Base-by-base conservation (phyloP, 1,140 invertebrate species). In the Drosophila melanica region DNA sequence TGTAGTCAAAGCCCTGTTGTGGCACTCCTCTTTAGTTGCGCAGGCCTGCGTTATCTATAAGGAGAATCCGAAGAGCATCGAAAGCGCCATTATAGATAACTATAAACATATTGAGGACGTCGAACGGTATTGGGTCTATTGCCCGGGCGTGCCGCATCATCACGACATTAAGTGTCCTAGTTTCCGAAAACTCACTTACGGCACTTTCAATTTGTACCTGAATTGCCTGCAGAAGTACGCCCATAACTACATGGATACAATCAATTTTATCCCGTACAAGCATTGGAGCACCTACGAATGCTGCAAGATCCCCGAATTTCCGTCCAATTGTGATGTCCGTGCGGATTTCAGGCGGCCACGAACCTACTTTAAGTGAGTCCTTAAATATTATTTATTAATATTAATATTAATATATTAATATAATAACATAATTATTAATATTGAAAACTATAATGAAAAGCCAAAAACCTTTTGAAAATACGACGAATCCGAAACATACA, bases 61-160 rank as follows among this genome's bases (percentile, higher is more conserved):
- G 3, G 5, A 58, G 27, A 18, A 10, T 3, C n/a, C 41, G 30
- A 10, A 33, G 6, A 9, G 12, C 1, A 2, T 2, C n/a, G 48
- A 18, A 1, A 37, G 3, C 2, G 5, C 8, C 4, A 18, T 23
- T 0, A 1, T 20, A 5, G 0, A 20, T 1, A 11, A 16, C 5
- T 50, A 10, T 4, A 20, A 9, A 0, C 6, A n/a, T 3, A 9
- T 20, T 0, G 11, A 6, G 6, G 11, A 45, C 4, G 10, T 39
- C 10, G 57, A 79, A 14, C 79, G 79, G 2, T 20, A 8, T n/a
- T 80, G 74, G 74, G 33, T 20, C 4, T 70, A 16, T 11, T 81
- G 79, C 30, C 18, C 3, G 4, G 53, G 42, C 0, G 47, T 81
- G 3, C 41, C 65, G 2, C 79, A 81, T 54, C 77, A 81, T 30